Conservation (phyloP, 2,797 vertebrate genomes). For the Phoeniculus purpureus region DNA sequence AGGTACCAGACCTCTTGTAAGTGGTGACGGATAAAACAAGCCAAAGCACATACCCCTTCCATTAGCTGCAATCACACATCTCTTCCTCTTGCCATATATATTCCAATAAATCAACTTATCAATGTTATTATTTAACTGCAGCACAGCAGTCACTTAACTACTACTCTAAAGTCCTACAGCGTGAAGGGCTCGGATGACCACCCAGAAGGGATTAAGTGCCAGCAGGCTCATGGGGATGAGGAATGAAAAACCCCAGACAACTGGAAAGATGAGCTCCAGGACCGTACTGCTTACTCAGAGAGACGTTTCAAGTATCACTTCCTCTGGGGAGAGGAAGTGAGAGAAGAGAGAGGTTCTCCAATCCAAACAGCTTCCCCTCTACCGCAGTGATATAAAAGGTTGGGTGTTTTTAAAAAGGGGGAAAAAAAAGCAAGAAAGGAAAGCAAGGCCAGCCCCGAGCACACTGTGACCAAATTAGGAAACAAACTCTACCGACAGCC, state of each 20-base stretch:
- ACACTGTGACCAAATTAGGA: constrained; percentile 82
- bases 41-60: background rate
- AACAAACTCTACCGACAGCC: constrained; percentile 59
- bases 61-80: background rate
- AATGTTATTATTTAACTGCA: background rate
- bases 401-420: constrained; percentile 30
- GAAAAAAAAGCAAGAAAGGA: constrained; percentile 14
- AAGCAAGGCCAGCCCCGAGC: constrained; percentile 67
- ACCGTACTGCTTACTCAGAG: background rate
- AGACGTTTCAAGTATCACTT: constrained; percentile 64
- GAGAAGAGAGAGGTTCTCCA: constrained; percentile 47
- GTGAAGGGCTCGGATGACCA: background rate
- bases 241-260: background rate
- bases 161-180: background rate
- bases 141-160: background rate
- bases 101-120: background rate
- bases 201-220: background rate
- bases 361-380: constrained; percentile 73
- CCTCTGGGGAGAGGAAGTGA: constrained; percentile 72
- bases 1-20: background rate
- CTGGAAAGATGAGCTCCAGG: background rate
- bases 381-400: constrained; percentile 47
- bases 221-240: background rate
- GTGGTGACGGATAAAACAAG: background rate
- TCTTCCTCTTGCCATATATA: background rate